Conservation (phyloP, 2,888 invertebrate species). For the Arenicola marina region DNA sequence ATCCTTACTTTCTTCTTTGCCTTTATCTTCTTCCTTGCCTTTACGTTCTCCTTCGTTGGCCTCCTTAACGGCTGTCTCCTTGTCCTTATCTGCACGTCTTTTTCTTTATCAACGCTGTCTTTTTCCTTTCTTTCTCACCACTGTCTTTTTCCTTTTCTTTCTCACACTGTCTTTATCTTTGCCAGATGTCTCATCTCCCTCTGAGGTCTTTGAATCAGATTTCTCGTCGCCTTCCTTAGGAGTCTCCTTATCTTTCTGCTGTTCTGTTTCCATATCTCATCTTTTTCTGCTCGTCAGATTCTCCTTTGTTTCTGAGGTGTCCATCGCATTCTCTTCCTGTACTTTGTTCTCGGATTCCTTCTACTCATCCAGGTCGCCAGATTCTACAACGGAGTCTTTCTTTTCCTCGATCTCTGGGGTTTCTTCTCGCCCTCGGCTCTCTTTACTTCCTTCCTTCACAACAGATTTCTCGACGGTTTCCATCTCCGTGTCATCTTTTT, state of each 20-base stretch:
- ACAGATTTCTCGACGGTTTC: too few relatives aligned
- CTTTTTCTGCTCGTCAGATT: background rate
- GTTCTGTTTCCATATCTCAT: constrained; percentile 9
- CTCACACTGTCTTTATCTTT: background rate
- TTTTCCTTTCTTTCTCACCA: background rate
- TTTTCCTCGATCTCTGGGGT: background rate
- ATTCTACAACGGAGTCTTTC: background rate
- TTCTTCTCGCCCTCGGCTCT: background rate
- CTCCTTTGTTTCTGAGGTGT: background rate
- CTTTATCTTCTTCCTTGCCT: background rate
- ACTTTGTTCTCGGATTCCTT: too few relatives aligned
- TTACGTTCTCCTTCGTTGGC: background rate
- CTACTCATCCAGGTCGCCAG: too few relatives aligned
- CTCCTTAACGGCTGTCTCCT: background rate
- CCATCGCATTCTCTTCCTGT: too few relatives aligned
- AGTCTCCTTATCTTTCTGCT: background rate
- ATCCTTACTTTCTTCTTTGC: too few relatives aligned
- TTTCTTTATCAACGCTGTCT: constrained; percentile 3
- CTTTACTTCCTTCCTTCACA: too few relatives aligned
- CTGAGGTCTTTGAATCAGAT: background rate
- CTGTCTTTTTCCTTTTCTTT: constrained; percentile 4
- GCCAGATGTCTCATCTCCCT: background rate
- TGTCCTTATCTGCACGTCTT: background rate
- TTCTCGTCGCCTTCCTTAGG: background rate
- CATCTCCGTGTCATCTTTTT: too few relatives aligned